Percentiles rank a stretch among this genome's conserved stretches.
Evolutionary conservation across 1,140 invertebrate genomes (phyloP).

Genomic region (Zaprionus inermis): DNA sequence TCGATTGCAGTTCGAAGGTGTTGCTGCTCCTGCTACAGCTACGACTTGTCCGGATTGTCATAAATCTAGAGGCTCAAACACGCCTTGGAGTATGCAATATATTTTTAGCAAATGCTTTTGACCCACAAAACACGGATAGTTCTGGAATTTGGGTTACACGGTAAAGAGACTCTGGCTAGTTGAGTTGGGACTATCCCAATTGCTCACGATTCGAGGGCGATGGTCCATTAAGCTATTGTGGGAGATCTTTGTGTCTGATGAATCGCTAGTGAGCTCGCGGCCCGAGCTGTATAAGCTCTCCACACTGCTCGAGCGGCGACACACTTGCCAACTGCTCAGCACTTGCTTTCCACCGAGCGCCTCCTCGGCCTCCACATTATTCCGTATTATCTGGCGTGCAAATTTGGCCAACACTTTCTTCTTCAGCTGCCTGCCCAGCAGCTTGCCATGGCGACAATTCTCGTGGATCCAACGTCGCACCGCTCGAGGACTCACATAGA

Average conservation of each 20-base stretch:
- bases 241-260: not conserved
- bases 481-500: conserved; percentile 44
- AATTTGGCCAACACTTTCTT: conserved; percentile 17
- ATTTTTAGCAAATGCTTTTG: conserved; percentile 30
- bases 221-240: not conserved
- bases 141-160: conserved; percentile 31
- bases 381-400: conserved; percentile 49
- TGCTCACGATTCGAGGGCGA: not conserved
- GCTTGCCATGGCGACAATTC: conserved; percentile 52
- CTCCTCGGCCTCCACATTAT: conserved; percentile 32
- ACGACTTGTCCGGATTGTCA: conserved; percentile 21
- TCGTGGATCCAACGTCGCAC: conserved; percentile 57
- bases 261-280: not conserved
- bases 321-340: not conserved
- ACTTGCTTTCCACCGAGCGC: not conserved
- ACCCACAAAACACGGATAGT: conserved; percentile 19
- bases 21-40: not conserved
- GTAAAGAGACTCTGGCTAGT: not conserved
- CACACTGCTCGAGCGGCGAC: conserved; percentile 7
- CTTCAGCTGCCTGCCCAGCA: conserved; percentile 17
- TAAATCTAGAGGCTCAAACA: conserved; percentile 64
- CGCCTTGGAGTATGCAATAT: conserved; percentile 39
- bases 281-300: not conserved
- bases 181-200: not conserved
- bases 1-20: conserved; percentile 67